phyloP scores from a whole-genome alignment of 2,797 vertebrate genomes.

The Jordanella pulchra region DNA sequence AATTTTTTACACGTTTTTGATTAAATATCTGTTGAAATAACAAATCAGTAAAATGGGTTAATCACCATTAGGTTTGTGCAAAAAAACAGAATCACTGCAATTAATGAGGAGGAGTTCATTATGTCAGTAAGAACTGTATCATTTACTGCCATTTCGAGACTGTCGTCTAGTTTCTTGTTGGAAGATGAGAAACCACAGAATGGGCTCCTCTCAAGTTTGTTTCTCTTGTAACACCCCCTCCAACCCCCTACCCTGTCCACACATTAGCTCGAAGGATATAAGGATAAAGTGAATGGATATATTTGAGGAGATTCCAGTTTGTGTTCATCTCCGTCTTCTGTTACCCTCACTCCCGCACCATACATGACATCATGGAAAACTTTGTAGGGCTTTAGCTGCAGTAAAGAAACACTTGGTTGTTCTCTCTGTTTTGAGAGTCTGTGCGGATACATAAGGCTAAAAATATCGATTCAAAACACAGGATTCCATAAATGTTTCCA shows the following conservation, averaged over 20 bases:
- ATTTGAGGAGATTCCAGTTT: constrained; percentile 70
- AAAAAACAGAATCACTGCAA: constrained; percentile 2
- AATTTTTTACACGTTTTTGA: background rate
- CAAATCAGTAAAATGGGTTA: background rate
- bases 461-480: constrained; percentile 91
- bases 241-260: constrained; percentile 7
- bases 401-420: constrained; percentile 68
- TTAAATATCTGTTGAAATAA: background rate
- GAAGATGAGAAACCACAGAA: constrained; percentile 26
- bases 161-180: constrained; percentile 31
- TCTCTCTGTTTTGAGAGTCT: constrained; percentile 73
- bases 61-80: constrained; percentile 1
- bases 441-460: constrained; percentile 88
- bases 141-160: constrained; percentile 23
- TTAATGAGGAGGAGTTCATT: constrained; percentile 26
- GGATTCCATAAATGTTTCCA: constrained; percentile 90
- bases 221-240: constrained; percentile 14
- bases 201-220: constrained; percentile 21
- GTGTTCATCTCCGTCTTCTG: constrained; percentile 68
- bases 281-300: constrained; percentile 46
- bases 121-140: constrained; percentile 35
- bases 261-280: constrained; percentile 28
- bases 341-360: constrained; percentile 65
- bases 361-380: constrained; percentile 86
- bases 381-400: constrained; percentile 58